Conservation (phyloP, 2,888 invertebrate species). For the Tethea ocularis region DNA sequence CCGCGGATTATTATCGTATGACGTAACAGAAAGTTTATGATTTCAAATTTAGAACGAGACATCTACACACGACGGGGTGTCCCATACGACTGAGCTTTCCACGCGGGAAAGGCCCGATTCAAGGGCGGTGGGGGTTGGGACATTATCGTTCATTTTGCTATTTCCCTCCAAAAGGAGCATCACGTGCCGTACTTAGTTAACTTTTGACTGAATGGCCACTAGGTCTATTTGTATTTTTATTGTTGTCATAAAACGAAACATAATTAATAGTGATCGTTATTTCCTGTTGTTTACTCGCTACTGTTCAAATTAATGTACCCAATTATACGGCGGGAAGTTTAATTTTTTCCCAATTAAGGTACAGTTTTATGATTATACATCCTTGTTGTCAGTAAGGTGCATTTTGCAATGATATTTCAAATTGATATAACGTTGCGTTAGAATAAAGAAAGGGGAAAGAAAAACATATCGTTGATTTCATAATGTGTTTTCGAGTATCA, state of each 20-base stretch:
- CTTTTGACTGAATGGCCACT: constrained; percentile 64
- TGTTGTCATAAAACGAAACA: constrained; percentile 66
- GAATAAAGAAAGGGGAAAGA: constrained; percentile 33
- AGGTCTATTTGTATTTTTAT: constrained; percentile 69
- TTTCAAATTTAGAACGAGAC: constrained; percentile 29
- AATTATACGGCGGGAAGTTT: no score
- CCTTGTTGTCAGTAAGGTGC: background rate
- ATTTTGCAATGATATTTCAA: constrained; percentile 7
- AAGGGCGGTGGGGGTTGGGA: constrained; percentile 59
- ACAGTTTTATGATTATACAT: constrained; percentile 21
- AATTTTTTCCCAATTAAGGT: no score
- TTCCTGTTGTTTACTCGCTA: constrained; percentile 55
- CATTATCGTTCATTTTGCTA: constrained; percentile 65
- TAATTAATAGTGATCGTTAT: constrained; percentile 59
- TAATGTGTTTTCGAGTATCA: constrained; percentile 55
- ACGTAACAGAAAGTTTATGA: constrained; percentile 71
- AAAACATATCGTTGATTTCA: constrained; percentile 59
- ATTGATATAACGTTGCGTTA: constrained; percentile 21
- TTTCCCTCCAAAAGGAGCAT: constrained; percentile 64
- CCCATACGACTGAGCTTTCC: constrained; percentile 61
- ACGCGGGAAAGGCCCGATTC: constrained; percentile 50
- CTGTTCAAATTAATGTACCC: constrained; percentile 39
- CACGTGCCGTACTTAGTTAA: constrained; percentile 76
- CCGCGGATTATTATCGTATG: constrained; percentile 58
- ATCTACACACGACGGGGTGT: constrained; percentile 53